phyloP scores from a whole-genome alignment of 1,140 invertebrate species.

The Drosophila bifasciata region DNA sequence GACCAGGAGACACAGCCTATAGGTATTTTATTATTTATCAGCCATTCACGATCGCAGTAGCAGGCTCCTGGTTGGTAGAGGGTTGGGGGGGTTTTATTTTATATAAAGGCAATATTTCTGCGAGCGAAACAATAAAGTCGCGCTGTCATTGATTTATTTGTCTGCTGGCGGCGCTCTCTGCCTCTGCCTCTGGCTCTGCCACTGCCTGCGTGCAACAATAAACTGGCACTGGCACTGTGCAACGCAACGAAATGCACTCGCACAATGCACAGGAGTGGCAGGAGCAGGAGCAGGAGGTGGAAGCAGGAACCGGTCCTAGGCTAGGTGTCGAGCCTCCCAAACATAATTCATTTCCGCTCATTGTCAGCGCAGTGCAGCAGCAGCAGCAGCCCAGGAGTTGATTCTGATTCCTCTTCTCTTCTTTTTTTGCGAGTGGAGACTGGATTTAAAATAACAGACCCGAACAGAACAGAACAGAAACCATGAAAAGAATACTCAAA shows the following conservation, averaged over 20 bases:
- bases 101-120: slow-evolving; percentile 82
- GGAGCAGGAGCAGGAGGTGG: not conserved
- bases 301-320: slow-evolving; percentile 5
- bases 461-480: slow-evolving; percentile 36
- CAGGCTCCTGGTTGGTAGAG: not conserved
- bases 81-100: slow-evolving; percentile 65
- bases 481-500: slow-evolving; percentile 58
- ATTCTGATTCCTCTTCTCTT: not conserved
- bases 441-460: slow-evolving; percentile 72
- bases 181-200: no score
- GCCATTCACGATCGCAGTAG: slow-evolving; percentile 55
- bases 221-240: slow-evolving; percentile 60
- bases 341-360: slow-evolving; percentile 83
- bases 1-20: slow-evolving; percentile 53
- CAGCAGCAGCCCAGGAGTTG: not conserved
- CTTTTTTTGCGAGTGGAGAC: slow-evolving; percentile 58
- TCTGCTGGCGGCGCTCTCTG: slow-evolving; percentile 67
- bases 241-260: slow-evolving; percentile 72
- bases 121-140: slow-evolving; percentile 82
- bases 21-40: slow-evolving; percentile 81
- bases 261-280: slow-evolving; percentile 61
- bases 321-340: slow-evolving; percentile 47
- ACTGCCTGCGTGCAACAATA: slow-evolving; percentile 69
- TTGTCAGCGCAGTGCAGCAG: slow-evolving; percentile 54
- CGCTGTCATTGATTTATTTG: slow-evolving; percentile 83